phyloP scores from a whole-genome alignment of 2,113 vertebrate genomes.

The Anoplopoma fimbria region DNA sequence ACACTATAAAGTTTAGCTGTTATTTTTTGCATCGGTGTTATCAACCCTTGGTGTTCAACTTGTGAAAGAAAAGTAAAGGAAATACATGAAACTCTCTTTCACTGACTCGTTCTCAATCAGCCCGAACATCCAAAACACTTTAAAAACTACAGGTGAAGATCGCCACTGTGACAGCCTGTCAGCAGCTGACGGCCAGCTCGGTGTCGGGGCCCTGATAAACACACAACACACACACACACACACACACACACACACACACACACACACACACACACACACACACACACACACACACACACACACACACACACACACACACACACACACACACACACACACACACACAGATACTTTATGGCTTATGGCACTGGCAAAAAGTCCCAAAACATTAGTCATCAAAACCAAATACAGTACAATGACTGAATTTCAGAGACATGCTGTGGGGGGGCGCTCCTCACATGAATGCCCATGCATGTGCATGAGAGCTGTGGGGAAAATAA shows the following conservation, averaged over 20 bases:
- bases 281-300: slow-evolving; percentile 9
- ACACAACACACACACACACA: slow-evolving; percentile 22
- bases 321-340: slow-evolving; percentile 9
- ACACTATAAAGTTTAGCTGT: too few relatives aligned
- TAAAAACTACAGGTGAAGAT: neutral
- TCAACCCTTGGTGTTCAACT: too few relatives aligned
- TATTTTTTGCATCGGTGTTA: too few relatives aligned
- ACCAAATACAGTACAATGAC: slow-evolving; percentile 46
- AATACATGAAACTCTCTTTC: too few relatives aligned
- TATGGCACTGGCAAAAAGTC: slow-evolving; percentile 50
- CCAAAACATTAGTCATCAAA: slow-evolving; percentile 56
- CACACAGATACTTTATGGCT: slow-evolving; percentile 30
- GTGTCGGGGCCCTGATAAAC: neutral
- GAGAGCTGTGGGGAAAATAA: slow-evolving; percentile 15
- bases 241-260: slow-evolving; percentile 3
- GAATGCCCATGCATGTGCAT: slow-evolving; percentile 25
- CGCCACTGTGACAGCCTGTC: neutral
- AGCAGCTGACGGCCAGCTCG: neutral
- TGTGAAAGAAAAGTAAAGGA: too few relatives aligned
- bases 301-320: slow-evolving; percentile 2
- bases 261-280: slow-evolving; percentile 14
- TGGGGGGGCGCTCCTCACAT: neutral
- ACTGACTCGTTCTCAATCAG: too few relatives aligned
- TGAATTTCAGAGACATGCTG: slow-evolving; percentile 57
- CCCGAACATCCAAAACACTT: neutral